A percentile compares a stretch with the other conserved stretches of the same genome.
Evolutionary conservation across 1,140 invertebrate genomes (phyloP).

Genomic region (Ptiloglossa arizonensis): DNA sequence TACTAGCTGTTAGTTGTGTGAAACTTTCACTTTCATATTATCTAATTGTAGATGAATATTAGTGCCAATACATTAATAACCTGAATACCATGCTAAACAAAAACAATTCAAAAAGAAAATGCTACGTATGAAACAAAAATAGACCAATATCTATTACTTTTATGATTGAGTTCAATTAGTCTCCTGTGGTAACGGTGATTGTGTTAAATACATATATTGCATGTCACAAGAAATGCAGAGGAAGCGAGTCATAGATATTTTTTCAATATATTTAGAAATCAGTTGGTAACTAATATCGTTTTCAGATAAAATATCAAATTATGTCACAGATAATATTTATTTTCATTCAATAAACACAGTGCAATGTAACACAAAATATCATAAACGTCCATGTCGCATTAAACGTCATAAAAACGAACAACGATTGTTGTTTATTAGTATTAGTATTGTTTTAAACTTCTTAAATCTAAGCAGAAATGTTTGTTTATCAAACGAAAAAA

Average conservation of each 20-base stretch:
- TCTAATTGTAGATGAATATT: background rate
- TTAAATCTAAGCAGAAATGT: background rate
- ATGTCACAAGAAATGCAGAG: background rate
- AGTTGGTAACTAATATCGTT: background rate
- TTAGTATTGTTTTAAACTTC: no score
- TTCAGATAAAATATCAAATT: background rate
- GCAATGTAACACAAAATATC: background rate
- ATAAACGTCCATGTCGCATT: background rate
- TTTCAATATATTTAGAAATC: background rate
- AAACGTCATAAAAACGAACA: background rate
- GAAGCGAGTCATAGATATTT: conserved; percentile 5
- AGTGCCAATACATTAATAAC: background rate
- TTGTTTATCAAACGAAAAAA: background rate
- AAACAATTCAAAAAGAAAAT: background rate
- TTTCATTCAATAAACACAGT: conserved; percentile 1
- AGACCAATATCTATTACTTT: background rate
- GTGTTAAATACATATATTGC: background rate
- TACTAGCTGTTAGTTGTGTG: background rate
- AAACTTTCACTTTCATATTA: conserved; percentile 14
- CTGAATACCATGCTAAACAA: background rate
- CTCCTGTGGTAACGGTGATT: background rate
- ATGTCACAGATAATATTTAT: background rate
- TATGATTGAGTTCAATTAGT: background rate
- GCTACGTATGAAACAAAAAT: background rate
- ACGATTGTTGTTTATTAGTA: no score